phyloP scores from a whole-genome alignment of 2,113 vertebrate species.

The Salminus brasiliensis region DNA sequence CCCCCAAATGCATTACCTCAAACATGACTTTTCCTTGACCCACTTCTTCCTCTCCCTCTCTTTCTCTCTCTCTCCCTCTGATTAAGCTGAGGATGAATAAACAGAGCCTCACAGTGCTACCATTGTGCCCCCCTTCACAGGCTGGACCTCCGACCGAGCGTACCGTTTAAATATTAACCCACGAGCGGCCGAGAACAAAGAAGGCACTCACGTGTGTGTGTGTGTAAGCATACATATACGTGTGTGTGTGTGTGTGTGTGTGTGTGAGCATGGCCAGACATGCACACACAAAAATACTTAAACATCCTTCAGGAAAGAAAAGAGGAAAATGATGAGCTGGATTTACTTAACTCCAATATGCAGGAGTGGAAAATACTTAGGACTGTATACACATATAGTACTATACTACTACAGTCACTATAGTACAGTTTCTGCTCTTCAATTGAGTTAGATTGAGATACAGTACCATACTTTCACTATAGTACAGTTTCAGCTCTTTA shows the following conservation, averaged over 20 bases:
- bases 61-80: slow-evolving; percentile 50
- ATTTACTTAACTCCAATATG: no score
- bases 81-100: slow-evolving; percentile 79
- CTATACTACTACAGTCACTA: no score
- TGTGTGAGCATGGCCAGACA: slow-evolving; percentile 14
- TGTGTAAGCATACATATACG: neutral
- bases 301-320: neutral
- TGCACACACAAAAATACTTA: neutral
- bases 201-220: slow-evolving; percentile 30
- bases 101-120: slow-evolving; percentile 75
- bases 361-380: no score
- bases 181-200: slow-evolving; percentile 32
- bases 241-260: slow-evolving; percentile 8
- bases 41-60: no score
- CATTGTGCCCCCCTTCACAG: slow-evolving; percentile 78
- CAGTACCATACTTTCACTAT: no score
- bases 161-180: slow-evolving; percentile 75
- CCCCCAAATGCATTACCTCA: slow-evolving; percentile 76
- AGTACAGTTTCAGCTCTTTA: no score
- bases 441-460: no score
- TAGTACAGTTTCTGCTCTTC: no score
- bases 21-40: slow-evolving; percentile 80
- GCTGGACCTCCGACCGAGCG: slow-evolving; percentile 64
- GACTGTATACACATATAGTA: no score
- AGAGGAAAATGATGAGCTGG: neutral